Conservation (phyloP, 1,140 invertebrate species). For the Drosophila hydei region DNA sequence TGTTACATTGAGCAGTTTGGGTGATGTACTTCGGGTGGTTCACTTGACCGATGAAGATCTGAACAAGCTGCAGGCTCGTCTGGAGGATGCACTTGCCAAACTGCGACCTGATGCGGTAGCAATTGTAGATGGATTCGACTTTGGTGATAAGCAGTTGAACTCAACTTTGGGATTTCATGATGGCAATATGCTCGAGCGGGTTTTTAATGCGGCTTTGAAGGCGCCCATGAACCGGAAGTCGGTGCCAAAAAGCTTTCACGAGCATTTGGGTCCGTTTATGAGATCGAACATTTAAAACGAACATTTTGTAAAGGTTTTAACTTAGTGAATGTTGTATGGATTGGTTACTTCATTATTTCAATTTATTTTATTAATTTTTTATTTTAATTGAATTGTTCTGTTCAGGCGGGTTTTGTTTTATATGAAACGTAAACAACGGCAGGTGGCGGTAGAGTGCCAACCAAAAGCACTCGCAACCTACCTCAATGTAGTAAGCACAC, state of each 20-base stretch:
- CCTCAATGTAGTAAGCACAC: not conserved
- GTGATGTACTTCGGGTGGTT: constrained; percentile 88
- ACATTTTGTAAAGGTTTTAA: not conserved
- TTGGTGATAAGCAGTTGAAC: constrained; percentile 90
- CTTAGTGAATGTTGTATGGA: not conserved
- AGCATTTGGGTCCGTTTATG: constrained; percentile 90
- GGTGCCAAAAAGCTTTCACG: constrained; percentile 90
- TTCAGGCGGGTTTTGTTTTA: not conserved
- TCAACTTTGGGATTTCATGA: constrained; percentile 95
- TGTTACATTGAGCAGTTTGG: constrained; percentile 88
- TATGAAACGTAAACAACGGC: not conserved
- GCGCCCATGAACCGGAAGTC: constrained; percentile 93
- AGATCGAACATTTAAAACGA: constrained; percentile 85
- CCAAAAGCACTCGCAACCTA: not conserved
- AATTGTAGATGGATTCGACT: constrained; percentile 95
- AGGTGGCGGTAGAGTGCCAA: not conserved
- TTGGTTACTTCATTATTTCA: not conserved
- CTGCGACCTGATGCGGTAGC: constrained; percentile 94
- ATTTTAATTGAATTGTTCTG: not conserved
- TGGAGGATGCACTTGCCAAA: constrained; percentile 88
- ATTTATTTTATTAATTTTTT: not conserved
- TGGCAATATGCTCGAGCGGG: constrained; percentile 94
- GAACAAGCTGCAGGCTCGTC: constrained; percentile 86
- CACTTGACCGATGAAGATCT: constrained; percentile 87
- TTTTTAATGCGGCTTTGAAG: constrained; percentile 92